phyloP scores from a whole-genome alignment of 2,113 vertebrate genomes.

The Gallinago media region DNA sequence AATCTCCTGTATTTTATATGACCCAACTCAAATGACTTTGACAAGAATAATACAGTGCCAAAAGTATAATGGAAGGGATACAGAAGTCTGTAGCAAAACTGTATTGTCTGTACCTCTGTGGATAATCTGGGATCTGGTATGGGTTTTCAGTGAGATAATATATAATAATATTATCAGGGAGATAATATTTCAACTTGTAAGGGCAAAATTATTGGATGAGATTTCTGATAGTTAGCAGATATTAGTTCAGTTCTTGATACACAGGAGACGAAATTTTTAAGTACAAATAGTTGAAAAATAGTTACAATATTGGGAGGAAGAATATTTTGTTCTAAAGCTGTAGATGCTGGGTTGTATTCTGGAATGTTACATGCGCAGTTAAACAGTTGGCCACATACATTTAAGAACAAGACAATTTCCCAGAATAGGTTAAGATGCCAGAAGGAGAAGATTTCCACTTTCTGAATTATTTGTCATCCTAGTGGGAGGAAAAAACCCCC shows the following conservation, averaged over 20 bases:
- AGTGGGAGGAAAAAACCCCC: no score
- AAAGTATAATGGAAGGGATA: not conserved
- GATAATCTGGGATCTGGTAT: not conserved
- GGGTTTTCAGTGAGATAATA: not conserved
- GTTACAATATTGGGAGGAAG: not conserved
- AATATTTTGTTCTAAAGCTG: not conserved
- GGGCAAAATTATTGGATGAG: not conserved
- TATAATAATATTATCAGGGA: not conserved
- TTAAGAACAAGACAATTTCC: not conserved
- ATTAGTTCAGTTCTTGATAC: not conserved
- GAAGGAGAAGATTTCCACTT: not conserved
- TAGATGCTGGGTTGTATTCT: not conserved
- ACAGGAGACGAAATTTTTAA: not conserved
- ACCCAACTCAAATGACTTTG: not conserved
- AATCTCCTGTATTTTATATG: not conserved
- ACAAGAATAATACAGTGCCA: not conserved
- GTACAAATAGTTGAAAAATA: not conserved
- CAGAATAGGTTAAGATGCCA: not conserved
- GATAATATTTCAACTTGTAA: not conserved
- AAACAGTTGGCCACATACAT: not conserved
- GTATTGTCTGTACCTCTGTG: not conserved
- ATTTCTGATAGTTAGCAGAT: not conserved
- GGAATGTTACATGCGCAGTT: not conserved
- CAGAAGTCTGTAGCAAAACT: not conserved
- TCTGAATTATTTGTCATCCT: not conserved